phyloP scores from a whole-genome alignment of 1,140 invertebrate genomes.

The Chelonus insularis region DNA sequence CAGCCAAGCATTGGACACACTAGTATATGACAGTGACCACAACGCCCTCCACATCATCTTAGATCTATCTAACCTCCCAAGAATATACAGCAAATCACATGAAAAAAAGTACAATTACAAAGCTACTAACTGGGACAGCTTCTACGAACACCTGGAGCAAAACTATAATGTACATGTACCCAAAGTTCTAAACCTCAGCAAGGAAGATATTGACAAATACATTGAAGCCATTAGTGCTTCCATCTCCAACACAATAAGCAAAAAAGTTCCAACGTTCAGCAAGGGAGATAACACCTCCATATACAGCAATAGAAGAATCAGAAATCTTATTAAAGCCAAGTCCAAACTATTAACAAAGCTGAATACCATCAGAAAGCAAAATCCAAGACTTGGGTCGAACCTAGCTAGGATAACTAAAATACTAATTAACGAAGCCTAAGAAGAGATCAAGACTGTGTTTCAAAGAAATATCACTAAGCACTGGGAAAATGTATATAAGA shows the following conservation, averaged over 20 bases:
- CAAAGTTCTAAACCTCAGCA: conserved; percentile 21
- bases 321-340: conserved; percentile 16
- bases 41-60: background rate
- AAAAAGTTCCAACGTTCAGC: conserved; percentile 12
- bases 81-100: background rate
- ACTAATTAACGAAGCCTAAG: background rate
- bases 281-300: background rate
- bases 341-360: background rate
- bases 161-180: conserved; percentile 12
- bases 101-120: conserved; percentile 14
- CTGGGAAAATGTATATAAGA: conserved; percentile 11
- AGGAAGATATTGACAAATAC: conserved; percentile 23
- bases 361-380: background rate
- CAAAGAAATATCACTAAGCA: background rate
- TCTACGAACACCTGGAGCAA: conserved; percentile 11
- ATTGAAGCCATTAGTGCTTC: background rate
- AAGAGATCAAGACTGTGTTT: conserved; percentile 10
- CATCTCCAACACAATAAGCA: conserved; percentile 11
- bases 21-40: background rate
- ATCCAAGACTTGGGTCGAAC: background rate
- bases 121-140: conserved; percentile 29
- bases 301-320: conserved; percentile 18
- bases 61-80: background rate
- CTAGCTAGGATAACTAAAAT: background rate
- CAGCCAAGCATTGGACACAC: background rate